Evolutionary conservation across 2,888 invertebrate species (phyloP), one percentile per base, ranked within the genome.

Genomic region (Polydrusus tereticollis): DNA sequence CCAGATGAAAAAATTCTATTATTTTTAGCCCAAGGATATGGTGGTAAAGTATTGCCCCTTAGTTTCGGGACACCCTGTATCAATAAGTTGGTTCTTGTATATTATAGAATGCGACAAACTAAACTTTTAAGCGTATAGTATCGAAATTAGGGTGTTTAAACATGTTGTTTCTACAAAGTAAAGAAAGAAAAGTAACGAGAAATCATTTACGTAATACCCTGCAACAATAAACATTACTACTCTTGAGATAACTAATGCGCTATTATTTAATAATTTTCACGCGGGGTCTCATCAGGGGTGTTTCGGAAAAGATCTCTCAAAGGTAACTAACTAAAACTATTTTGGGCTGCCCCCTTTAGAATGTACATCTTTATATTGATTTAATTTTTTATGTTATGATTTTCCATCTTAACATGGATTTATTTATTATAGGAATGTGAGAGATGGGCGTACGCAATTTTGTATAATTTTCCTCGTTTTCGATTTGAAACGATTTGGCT

Each of bases 231-330:
- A 58, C 66, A 58, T 65, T 69, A 69, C 64, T 62, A 60, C 55
- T 58, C 43, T 55, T 63, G 63, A 55, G 14, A 50, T 59, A 82
- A 84, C 85, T 85, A 85, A 85, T 85, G 84, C 83, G 84, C 84
- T 84, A 78, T 79, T 83, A 83, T 85, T 85, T 83, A 83, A 83
- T 18, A 85, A 85, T 85, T 85, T 85, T 88, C 88, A 87, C 88
- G 88, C 87, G 87, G 87, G 86, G 87, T 88, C 68, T 66, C 70
- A 73, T 74, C 82, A 94, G 94, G 94, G 92, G 94, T 94, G 92
- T 94, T 94, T 94, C 94, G 94, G 94, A 94, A 94, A 94, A 93
- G 94, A 93, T 94, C 94, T 92, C 94, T 94, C 93, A 94, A 94
- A 94, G 94, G 94, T 94, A 94, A 94, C 92, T 92, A 90, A 86